Percentiles rank a stretch among this genome's conserved stretches.
Conservation (phyloP, 1,140 invertebrate genomes). For the Anastrepha ludens region DNA sequence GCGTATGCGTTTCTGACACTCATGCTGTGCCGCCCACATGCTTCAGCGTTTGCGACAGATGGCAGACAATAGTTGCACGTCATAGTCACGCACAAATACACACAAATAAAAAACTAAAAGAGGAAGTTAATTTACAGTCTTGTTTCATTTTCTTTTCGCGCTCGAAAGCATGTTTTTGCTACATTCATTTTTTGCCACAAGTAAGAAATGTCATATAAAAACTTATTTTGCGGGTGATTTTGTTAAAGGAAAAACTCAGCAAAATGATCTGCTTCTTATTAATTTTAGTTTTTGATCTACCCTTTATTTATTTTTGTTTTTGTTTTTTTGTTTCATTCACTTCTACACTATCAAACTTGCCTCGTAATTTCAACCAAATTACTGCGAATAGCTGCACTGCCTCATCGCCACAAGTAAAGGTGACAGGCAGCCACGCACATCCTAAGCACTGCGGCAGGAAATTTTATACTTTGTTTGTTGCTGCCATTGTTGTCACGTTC, state of each 20-base stretch:
- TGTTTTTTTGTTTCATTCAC: not conserved
- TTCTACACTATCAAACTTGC: not conserved
- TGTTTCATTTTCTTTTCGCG: not conserved
- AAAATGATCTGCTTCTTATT: not conserved
- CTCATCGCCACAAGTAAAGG: not conserved
- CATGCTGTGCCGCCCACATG: not conserved
- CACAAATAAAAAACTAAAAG: not conserved
- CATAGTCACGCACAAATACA: not conserved
- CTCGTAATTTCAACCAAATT: not conserved
- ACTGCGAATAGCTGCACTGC: not conserved
- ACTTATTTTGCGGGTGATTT: not conserved
- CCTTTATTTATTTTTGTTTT: not conserved
- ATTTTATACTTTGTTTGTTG: not conserved
- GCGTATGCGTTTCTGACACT: not conserved
- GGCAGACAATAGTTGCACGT: not conserved
- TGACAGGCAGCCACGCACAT: not conserved
- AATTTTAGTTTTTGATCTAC: conserved; percentile 21
- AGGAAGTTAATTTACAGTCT: not conserved
- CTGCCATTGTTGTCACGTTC: conserved; percentile 22
- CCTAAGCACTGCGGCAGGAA: not conserved
- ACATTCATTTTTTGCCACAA: not conserved
- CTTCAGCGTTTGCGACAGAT: not conserved
- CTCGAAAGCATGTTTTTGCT: no score
- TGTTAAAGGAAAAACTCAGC: not conserved
- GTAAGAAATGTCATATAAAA: not conserved